These are phyloP conservation scores for Drosophila orosa DNA, from an alignment of 1,140 invertebrate genomes.

Conservation along the genomic window DNA sequence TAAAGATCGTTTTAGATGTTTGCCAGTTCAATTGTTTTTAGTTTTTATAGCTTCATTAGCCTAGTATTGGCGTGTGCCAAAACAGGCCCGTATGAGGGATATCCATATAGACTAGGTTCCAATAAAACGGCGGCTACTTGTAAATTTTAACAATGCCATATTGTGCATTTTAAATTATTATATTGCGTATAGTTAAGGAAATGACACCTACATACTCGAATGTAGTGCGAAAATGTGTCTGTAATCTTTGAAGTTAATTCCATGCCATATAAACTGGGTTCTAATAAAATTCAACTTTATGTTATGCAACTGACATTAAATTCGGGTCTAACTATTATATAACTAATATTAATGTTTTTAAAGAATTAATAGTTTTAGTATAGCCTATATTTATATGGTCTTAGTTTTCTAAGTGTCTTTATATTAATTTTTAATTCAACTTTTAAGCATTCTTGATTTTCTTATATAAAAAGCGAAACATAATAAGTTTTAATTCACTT, in stretches of 20 bases:
- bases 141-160: constrained; percentile 22
- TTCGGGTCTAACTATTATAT: too few relatives aligned
- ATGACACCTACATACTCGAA: background rate
- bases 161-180: background rate
- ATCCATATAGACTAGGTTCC: constrained; percentile 8
- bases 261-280: background rate
- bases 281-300: too few relatives aligned
- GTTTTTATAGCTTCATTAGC: constrained; percentile 35
- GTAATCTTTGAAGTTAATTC: background rate
- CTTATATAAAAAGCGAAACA: too few relatives aligned
- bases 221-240: background rate
- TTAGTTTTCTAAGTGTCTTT: background rate
- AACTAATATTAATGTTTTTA: too few relatives aligned
- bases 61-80: constrained; percentile 35
- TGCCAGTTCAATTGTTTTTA: constrained; percentile 18
- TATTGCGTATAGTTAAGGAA: background rate
- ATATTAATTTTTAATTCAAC: background rate
- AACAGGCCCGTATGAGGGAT: constrained; percentile 4
- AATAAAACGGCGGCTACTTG: constrained; percentile 29
- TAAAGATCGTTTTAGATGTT: constrained; percentile 31
- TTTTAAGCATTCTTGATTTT: too few relatives aligned
- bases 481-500: background rate
- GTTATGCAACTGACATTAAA: too few relatives aligned
- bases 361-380: too few relatives aligned
- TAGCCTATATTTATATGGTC: background rate